A percentile compares a stretch with the other conserved stretches of the same genome.
These are phyloP conservation scores for Octodonta nipae DNA, from an alignment of 2,888 invertebrate genomes.

Conservation along the genomic window DNA sequence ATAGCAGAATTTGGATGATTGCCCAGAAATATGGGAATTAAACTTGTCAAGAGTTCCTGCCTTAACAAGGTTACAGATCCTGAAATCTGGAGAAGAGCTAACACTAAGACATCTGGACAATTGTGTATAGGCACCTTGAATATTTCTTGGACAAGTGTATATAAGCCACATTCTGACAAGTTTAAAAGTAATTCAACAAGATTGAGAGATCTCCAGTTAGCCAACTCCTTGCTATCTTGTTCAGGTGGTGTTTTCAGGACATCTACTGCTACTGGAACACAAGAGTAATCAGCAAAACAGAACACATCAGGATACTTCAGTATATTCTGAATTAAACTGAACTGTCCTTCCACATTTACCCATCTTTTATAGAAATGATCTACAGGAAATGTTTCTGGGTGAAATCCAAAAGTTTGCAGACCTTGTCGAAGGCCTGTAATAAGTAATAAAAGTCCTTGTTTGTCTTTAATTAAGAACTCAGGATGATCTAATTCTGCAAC, in stretches of 20 bases:
- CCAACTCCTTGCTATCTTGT: constrained; percentile 83
- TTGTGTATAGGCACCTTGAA: constrained; percentile 85
- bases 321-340: constrained; percentile 75
- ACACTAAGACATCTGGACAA: constrained; percentile 85
- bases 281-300: constrained; percentile 84
- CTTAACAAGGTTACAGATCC: constrained; percentile 65
- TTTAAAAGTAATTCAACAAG: constrained; percentile 77
- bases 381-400: constrained; percentile 67
- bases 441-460: constrained; percentile 69
- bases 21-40: constrained; percentile 86
- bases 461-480: constrained; percentile 77
- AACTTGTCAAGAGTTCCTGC: constrained; percentile 72
- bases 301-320: constrained; percentile 86
- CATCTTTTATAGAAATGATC: constrained; percentile 79
- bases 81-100: constrained; percentile 78
- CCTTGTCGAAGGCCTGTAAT: constrained; percentile 64
- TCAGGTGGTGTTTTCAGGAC: constrained; percentile 89
- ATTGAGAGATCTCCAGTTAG: constrained; percentile 86
- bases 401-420: constrained; percentile 58
- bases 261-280: constrained; percentile 74
- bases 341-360: constrained; percentile 86
- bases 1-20: constrained; percentile 94
- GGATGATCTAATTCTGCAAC: constrained; percentile 81
- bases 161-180: constrained; percentile 77
- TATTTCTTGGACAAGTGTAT: constrained; percentile 69